Conservation (phyloP, 2,797 vertebrate species). For the Poeciliopsis turneri region DNA sequence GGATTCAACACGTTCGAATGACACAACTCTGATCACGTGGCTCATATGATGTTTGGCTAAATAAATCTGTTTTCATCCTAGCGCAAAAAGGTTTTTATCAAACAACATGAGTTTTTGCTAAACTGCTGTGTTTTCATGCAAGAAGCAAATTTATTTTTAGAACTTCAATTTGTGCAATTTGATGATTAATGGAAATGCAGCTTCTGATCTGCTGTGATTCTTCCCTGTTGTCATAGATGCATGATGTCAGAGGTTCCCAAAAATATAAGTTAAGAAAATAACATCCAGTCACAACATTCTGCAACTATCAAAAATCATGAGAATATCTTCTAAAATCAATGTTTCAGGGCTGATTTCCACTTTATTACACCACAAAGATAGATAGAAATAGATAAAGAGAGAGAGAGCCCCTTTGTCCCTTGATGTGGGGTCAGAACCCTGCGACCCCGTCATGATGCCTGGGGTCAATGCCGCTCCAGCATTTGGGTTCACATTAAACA, state of each 20-base stretch:
- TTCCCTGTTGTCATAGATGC: not conserved
- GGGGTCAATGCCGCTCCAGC: constrained; percentile 26
- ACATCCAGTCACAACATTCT: not conserved
- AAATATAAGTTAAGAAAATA: not conserved
- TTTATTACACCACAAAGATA: constrained; percentile 71
- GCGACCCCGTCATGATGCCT: constrained; percentile 51
- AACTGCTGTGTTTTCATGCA: too few species aligned
- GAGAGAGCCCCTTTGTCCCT: constrained; percentile 84
- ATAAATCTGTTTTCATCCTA: too few species aligned
- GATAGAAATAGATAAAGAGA: constrained; percentile 71
- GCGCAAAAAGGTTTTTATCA: too few species aligned
- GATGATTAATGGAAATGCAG: too few species aligned
- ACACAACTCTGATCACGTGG: too few species aligned
- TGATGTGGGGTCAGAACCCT: constrained; percentile 59
- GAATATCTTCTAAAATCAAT: constrained; percentile 33
- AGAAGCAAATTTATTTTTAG: too few species aligned
- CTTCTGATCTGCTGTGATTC: not conserved
- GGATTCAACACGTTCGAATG: too few species aligned
- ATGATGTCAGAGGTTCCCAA: not conserved
- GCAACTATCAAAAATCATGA: constrained; percentile 17
- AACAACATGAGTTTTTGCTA: too few species aligned
- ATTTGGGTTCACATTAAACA: not conserved
- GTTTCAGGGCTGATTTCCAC: constrained; percentile 57
- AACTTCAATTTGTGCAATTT: not conserved
- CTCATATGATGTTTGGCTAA: too few species aligned